A percentile compares a stretch with the other conserved stretches of the same genome.
Conservation (phyloP, 2,113 vertebrate genomes). For the Osmerus eperlanus region DNA sequence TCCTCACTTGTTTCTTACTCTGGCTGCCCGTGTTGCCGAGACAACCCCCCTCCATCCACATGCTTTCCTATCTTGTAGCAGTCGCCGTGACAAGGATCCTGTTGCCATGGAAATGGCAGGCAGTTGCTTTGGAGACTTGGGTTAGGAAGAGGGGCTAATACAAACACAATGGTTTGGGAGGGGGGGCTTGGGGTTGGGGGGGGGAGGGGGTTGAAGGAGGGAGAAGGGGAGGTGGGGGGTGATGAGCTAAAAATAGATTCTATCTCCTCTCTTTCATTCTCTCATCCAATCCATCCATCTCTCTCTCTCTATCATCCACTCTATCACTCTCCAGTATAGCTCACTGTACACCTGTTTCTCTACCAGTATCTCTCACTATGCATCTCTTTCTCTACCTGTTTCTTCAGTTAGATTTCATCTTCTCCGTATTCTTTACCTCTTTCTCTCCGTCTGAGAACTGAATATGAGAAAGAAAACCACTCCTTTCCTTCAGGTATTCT, state of each 20-base stretch:
- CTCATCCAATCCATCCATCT: neutral
- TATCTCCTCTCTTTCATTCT: neutral
- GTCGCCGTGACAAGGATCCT: constrained; percentile 44
- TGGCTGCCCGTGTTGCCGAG: constrained; percentile 20
- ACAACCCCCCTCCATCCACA: neutral
- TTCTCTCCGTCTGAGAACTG: neutral
- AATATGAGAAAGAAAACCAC: neutral
- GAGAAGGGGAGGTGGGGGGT: constrained; percentile 7
- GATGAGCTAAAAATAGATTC: constrained; percentile 58
- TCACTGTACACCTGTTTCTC: neutral
- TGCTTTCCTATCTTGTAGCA: constrained; percentile 41
- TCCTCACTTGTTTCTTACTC: constrained; percentile 1
- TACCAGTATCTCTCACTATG: neutral
- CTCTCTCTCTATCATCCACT: neutral
- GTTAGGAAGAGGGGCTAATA: constrained; percentile 42
- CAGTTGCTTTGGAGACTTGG: constrained; percentile 77
- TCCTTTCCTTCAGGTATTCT: neutral
- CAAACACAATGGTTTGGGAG: constrained; percentile 53
- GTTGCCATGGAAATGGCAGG: constrained; percentile 70
- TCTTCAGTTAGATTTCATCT: neutral
- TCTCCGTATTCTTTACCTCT: constrained; percentile 16
- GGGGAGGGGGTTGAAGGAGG: constrained; percentile 24
- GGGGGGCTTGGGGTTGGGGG: neutral
- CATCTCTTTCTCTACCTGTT: neutral
- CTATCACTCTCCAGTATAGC: too few relatives aligned